Conservation (phyloP, 2,113 vertebrate species). For the Ceratotherium simum region DNA sequence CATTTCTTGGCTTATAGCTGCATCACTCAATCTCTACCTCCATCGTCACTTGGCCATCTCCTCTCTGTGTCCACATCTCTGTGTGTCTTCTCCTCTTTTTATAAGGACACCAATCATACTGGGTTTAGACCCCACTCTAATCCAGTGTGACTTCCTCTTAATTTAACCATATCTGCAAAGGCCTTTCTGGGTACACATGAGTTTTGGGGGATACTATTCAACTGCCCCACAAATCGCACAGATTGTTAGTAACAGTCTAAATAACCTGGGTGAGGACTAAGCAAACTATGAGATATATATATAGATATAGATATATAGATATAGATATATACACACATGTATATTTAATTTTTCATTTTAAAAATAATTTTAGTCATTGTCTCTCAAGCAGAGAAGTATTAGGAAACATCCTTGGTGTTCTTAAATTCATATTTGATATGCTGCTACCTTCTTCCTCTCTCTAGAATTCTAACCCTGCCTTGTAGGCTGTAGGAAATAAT, state of each 20-base stretch:
- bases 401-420: background rate
- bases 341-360: background rate
- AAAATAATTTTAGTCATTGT: background rate
- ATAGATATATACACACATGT: fast-evolving
- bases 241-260: background rate
- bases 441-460: background rate
- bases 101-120: background rate
- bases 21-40: fast-evolving
- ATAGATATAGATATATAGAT: no score
- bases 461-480: background rate
- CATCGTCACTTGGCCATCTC: background rate
- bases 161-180: background rate
- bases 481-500: background rate
- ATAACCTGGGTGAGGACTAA: background rate
- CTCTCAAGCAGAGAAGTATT: background rate
- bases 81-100: background rate
- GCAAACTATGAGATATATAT: background rate
- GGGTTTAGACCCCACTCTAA: background rate
- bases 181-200: background rate
- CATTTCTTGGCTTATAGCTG: background rate
- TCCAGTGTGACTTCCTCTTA: background rate
- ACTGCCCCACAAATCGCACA: background rate
- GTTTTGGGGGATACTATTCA: fast-evolving
- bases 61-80: background rate
- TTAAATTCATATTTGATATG: background rate